Evolutionary conservation across 2,113 vertebrate species (phyloP).

Genomic region (Narcine bancroftii): DNA sequence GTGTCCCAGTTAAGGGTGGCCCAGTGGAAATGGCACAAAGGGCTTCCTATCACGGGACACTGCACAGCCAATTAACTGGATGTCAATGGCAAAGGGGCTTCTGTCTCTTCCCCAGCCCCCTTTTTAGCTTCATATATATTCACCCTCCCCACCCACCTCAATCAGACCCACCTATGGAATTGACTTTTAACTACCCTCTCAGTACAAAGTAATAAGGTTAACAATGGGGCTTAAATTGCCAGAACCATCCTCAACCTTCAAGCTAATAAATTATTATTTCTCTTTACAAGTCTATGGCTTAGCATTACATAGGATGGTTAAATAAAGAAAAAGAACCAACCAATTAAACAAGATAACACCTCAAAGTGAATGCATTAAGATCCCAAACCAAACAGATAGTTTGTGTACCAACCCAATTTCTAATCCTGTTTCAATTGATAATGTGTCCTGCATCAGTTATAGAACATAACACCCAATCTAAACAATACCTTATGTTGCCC

Average conservation of each 20-base stretch:
- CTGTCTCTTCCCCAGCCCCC: too few relatives aligned
- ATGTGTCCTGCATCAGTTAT: not conserved
- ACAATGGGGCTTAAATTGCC: not conserved
- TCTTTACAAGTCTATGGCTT: conserved; percentile 8
- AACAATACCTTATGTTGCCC: too few relatives aligned
- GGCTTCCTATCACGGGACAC: too few relatives aligned
- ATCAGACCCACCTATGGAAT: too few relatives aligned
- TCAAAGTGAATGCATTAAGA: not conserved
- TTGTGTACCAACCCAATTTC: not conserved
- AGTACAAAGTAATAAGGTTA: not conserved
- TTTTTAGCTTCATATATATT: too few relatives aligned
- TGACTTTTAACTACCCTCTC: too few relatives aligned
- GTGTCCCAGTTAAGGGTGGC: too few relatives aligned
- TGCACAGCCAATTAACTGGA: too few relatives aligned
- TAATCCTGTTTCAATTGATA: not conserved
- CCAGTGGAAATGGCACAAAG: too few relatives aligned
- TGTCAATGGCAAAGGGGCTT: too few relatives aligned
- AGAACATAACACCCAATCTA: not conserved
- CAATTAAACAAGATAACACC: not conserved
- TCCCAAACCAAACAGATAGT: not conserved
- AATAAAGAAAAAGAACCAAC: not conserved
- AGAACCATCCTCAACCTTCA: not conserved
- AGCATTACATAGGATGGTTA: not conserved
- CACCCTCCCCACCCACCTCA: too few relatives aligned
- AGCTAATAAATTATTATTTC: not conserved